Conservation (phyloP, 2,888 invertebrate species). For the Siphonodentalium dalli region DNA sequence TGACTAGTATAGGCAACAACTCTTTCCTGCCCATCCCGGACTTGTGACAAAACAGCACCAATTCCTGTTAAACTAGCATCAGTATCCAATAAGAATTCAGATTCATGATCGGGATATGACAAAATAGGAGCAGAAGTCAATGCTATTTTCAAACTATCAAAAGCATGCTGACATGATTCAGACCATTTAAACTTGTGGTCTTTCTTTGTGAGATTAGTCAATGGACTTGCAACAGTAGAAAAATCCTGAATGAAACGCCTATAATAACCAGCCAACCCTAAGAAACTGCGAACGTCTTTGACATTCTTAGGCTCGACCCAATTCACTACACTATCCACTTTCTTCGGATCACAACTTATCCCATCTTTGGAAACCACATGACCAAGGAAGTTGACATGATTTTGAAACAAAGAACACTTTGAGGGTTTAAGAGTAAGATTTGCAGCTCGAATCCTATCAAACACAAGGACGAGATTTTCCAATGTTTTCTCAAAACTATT, state of each 20-base stretch:
- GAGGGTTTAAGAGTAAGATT: conserved; percentile 10
- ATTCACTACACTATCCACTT: conserved; percentile 6
- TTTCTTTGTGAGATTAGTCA: neutral
- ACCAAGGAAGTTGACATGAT: conserved; percentile 17
- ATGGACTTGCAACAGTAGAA: neutral
- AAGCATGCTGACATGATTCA: neutral
- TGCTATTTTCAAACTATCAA: conserved; percentile 10
- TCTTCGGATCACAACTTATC: conserved; percentile 4
- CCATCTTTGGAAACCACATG: conserved; percentile 21
- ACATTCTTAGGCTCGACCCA: conserved; percentile 9
- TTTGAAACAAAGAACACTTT: conserved; percentile 15
- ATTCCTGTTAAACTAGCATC: conserved; percentile 4
- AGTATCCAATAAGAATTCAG: conserved; percentile 2
- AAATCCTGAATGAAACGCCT: neutral
- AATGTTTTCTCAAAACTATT: conserved; percentile 17
- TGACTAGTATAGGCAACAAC: conserved; percentile 11
- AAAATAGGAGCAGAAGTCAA: conserved; percentile 2
- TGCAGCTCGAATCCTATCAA: conserved; percentile 1
- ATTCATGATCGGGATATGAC: neutral
- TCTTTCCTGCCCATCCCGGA: conserved; percentile 9
- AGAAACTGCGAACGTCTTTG: conserved; percentile 8
- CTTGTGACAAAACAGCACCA: conserved; percentile 9
- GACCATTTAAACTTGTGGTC: neutral
- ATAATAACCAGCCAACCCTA: neutral
- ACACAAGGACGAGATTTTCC: neutral